Base-by-base conservation (phyloP, 2,888 invertebrate genomes). In the Drosophila nr. perissopoda region DNA sequence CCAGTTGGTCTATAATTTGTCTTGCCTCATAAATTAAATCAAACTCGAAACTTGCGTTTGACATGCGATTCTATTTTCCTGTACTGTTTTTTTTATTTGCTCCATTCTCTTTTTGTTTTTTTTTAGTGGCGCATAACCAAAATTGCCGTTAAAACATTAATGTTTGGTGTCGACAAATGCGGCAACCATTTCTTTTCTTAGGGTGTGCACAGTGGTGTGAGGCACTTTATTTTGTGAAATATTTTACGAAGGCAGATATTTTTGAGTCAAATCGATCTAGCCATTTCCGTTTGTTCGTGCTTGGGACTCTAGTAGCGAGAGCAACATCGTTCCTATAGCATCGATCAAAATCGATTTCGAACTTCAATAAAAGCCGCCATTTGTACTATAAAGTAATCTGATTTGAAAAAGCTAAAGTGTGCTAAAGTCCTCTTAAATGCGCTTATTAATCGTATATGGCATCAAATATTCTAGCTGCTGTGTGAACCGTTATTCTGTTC, bases 1-100 rank as follows among this genome's bases (percentile, higher is more conserved):
- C 54, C 33, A 49, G 76, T 46, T 16, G 46, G 16, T 56, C 72
- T 79, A 63, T 77, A 85, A 88, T 83, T 85, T 83, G 81, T 71
- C 88, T 81, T 81, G 79, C 68, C 81, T 76, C 87, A 75, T 87
- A 88, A 89, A 88, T 89, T 88, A 89, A 85, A 88, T 88, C 88
- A 81, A 82, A 88, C 76, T 73, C 69, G 72, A 79, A 77, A 83
- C 68, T 85, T 85, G 90, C 89, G 86, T 84, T 89, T 83, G 82
- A 89, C 90, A 89, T 90, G 90, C 89, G 73, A 89, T 83, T 77
- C 56, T 51, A 42, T 72, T 51, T 58, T 64, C 63, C 36, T 54
- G 29, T 51, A 72, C 57, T 56, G 31, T 54, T 70, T 69, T 48
- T 52, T 48, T 58, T 36, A 34, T 36, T 63, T 29, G 33, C 52